Percentiles rank a stretch among this genome's conserved stretches.
Evolutionary conservation across 2,888 invertebrate genomes (phyloP).

Genomic region (Dioctria rufipes): DNA sequence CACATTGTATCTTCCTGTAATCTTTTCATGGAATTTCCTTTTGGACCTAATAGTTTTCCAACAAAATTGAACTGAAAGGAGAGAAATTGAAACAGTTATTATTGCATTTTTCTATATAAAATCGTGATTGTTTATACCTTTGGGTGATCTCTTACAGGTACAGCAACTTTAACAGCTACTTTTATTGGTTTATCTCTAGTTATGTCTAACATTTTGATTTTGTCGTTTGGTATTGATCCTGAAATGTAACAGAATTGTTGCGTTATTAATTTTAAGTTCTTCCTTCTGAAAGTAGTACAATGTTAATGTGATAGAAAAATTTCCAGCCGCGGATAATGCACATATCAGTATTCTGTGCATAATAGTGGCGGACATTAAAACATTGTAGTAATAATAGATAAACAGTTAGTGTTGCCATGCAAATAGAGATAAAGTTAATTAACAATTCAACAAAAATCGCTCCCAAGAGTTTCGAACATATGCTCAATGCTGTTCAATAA

Average conservation of each 20-base stretch:
- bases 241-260: not conserved
- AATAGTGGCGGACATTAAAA: too few relatives aligned
- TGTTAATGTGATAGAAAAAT: too few relatives aligned
- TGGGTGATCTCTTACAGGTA: conserved; percentile 89
- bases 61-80: conserved; percentile 91
- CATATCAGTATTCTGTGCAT: too few relatives aligned
- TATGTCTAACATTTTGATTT: conserved; percentile 87
- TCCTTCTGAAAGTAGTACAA: too few relatives aligned
- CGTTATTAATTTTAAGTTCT: too few relatives aligned
- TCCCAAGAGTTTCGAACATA: too few relatives aligned
- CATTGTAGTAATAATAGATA: too few relatives aligned
- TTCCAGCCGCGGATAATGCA: too few relatives aligned
- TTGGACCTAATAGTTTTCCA: conserved; percentile 93
- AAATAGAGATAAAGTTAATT: too few relatives aligned
- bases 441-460: too few relatives aligned
- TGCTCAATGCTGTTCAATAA: too few relatives aligned
- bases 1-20: conserved; percentile 96
- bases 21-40: conserved; percentile 92
- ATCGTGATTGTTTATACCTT: conserved; percentile 75
- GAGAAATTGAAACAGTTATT: conserved; percentile 3
- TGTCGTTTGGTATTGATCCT: conserved; percentile 63
- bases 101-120: not conserved
- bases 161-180: conserved; percentile 88
- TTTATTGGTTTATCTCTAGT: conserved; percentile 90
- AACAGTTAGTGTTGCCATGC: too few relatives aligned